These are phyloP conservation scores for Eucera pruinosa DNA, from an alignment of 2,888 invertebrate genomes.

Conservation along the genomic window DNA sequence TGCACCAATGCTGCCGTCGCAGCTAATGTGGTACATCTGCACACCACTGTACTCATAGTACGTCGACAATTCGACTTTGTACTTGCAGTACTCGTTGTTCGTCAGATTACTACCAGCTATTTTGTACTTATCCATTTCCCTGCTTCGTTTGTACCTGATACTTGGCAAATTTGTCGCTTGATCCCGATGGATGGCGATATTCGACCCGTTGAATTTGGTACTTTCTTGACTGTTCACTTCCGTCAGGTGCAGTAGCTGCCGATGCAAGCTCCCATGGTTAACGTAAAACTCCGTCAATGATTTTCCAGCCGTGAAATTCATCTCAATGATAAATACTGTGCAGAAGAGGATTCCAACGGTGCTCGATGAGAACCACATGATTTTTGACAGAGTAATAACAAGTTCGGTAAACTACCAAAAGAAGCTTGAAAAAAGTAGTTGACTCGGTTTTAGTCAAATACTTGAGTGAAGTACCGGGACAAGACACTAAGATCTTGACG, in stretches of 20 bases:
- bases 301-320: not conserved
- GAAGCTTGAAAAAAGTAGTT: too few species aligned
- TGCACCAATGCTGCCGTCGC: conserved; percentile 62
- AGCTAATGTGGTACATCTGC: conserved; percentile 69
- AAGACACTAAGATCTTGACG: not conserved
- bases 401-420: not conserved
- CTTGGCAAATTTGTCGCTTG: not conserved
- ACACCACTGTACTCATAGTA: conserved; percentile 73
- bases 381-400: not conserved
- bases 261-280: too few species aligned
- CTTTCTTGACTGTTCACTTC: too few species aligned
- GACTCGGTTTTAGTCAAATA: too few species aligned
- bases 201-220: too few species aligned
- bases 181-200: too few species aligned
- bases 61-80: conserved; percentile 69
- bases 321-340: not conserved
- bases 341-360: not conserved
- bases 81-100: conserved; percentile 72
- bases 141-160: not conserved
- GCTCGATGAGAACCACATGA: conserved; percentile 1
- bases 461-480: too few species aligned
- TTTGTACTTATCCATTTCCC: conserved; percentile 23
- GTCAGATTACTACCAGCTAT: conserved; percentile 68
- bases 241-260: too few species aligned
- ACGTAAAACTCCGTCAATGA: too few species aligned